Percentiles rank a stretch among this genome's conserved stretches.
phyloP scores from a whole-genome alignment of 2,797 vertebrate genomes.

The Scyliorhinus canicula region DNA sequence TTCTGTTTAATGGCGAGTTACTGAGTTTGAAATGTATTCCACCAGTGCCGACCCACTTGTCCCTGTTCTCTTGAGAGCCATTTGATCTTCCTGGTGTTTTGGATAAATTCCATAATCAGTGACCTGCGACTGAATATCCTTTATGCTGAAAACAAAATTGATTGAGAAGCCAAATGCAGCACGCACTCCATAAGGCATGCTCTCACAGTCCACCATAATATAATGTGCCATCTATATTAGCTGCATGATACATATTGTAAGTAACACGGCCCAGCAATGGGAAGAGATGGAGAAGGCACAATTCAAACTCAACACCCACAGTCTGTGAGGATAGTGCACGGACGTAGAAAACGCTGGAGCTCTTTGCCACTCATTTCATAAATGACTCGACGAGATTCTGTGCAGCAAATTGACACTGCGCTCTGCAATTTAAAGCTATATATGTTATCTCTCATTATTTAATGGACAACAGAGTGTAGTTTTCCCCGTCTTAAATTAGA shows the following conservation, averaged over 20 bases:
- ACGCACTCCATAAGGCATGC: no score
- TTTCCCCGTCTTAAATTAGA: background rate
- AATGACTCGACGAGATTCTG: background rate
- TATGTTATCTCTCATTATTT: constrained; percentile 15
- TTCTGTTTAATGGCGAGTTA: background rate
- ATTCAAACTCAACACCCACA: background rate
- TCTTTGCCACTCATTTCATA: background rate
- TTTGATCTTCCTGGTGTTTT: background rate
- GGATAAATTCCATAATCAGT: background rate
- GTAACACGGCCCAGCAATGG: background rate
- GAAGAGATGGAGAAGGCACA: background rate
- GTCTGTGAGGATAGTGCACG: background rate
- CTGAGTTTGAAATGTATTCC: background rate
- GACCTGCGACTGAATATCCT: background rate
- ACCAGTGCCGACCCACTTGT: background rate
- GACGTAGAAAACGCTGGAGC: background rate
- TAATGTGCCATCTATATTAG: no score
- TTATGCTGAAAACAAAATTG: background rate
- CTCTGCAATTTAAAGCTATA: background rate
- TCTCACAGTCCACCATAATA: background rate
- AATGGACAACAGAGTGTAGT: background rate
- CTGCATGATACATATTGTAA: background rate
- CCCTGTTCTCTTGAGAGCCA: background rate
- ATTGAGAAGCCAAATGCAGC: background rate
- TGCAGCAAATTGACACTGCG: background rate